Evolutionary conservation across 1,140 invertebrate genomes (phyloP).

Genomic region (Pteromalus puparum): DNA sequence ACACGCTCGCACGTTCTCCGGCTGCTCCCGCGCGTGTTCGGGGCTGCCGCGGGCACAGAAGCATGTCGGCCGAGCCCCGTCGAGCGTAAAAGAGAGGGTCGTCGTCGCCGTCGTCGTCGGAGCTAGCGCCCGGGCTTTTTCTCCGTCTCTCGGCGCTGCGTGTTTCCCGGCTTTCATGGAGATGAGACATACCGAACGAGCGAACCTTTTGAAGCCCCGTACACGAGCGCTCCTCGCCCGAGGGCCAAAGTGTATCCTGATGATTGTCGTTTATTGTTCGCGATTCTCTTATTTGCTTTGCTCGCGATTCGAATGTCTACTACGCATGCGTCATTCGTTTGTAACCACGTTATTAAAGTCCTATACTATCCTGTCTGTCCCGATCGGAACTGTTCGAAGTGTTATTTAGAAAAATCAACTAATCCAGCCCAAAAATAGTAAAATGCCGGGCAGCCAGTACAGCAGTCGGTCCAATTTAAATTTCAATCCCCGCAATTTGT

Average conservation of each 20-base stretch:
- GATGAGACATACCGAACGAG: slow-evolving; percentile 15
- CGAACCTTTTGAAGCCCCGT: slow-evolving; percentile 29
- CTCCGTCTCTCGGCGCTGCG: background rate
- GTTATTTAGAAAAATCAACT: too few species aligned
- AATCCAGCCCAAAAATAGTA: background rate
- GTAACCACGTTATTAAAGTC: too few species aligned
- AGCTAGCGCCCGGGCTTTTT: background rate
- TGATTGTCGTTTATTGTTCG: too few species aligned
- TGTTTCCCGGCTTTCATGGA: slow-evolving; percentile 44
- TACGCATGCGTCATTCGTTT: too few species aligned
- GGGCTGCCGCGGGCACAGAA: slow-evolving; percentile 28
- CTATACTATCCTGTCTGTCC: too few species aligned
- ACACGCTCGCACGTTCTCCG: slow-evolving; percentile 11
- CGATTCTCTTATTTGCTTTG: too few species aligned
- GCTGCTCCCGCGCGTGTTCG: slow-evolving; percentile 15
- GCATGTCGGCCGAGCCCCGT: slow-evolving; percentile 17
- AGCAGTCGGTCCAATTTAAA: background rate
- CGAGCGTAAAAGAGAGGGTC: slow-evolving; percentile 42
- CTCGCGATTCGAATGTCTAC: too few species aligned
- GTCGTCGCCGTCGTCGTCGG: background rate
- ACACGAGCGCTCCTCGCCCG: background rate
- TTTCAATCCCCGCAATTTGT: background rate
- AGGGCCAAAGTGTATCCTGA: background rate
- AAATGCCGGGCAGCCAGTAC: background rate
- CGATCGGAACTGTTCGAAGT: too few species aligned